These are phyloP conservation scores for Channa argus DNA, from an alignment of 2,113 vertebrate species.

Conservation along the genomic window DNA sequence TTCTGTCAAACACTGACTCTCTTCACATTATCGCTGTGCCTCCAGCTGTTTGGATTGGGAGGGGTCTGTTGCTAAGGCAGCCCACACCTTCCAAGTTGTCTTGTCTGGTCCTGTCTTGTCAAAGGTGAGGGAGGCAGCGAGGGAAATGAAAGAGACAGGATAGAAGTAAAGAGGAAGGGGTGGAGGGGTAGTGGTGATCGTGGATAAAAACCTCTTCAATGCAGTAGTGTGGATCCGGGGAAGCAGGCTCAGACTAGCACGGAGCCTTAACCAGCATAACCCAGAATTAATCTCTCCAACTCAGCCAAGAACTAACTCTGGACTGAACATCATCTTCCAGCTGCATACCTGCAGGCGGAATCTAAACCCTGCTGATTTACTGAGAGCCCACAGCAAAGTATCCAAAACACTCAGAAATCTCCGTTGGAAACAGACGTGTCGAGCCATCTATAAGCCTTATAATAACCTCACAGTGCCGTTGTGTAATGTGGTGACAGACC, in stretches of 20 bases:
- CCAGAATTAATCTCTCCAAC: constrained; percentile 28
- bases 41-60: constrained; percentile 76
- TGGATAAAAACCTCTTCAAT: constrained; percentile 46
- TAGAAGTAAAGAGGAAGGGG: background rate
- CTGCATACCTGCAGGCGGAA: constrained; percentile 28
- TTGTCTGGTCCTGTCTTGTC: constrained; percentile 77
- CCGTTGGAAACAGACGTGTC: constrained; percentile 12
- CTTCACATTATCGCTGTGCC: constrained; percentile 33
- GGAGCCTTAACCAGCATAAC: constrained; percentile 26
- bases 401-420: constrained; percentile 14
- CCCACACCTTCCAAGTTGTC: constrained; percentile 66
- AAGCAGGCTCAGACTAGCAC: constrained; percentile 76
- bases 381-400: constrained; percentile 16
- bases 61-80: constrained; percentile 60
- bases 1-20: constrained; percentile 10
- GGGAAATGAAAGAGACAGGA: constrained; percentile 19
- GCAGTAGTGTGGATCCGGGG: constrained; percentile 34
- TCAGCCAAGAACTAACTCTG: constrained; percentile 10
- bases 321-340: constrained; percentile 10
- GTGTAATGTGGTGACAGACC: constrained; percentile 32
- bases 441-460: background rate
- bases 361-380: constrained; percentile 38
- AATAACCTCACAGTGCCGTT: constrained; percentile 7
- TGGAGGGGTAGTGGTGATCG: background rate
- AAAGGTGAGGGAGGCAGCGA: constrained; percentile 23